Percentiles rank a stretch among this genome's conserved stretches.
Evolutionary conservation across 2,888 invertebrate genomes (phyloP).

Genomic region (Metopia argyrocephala): DNA sequence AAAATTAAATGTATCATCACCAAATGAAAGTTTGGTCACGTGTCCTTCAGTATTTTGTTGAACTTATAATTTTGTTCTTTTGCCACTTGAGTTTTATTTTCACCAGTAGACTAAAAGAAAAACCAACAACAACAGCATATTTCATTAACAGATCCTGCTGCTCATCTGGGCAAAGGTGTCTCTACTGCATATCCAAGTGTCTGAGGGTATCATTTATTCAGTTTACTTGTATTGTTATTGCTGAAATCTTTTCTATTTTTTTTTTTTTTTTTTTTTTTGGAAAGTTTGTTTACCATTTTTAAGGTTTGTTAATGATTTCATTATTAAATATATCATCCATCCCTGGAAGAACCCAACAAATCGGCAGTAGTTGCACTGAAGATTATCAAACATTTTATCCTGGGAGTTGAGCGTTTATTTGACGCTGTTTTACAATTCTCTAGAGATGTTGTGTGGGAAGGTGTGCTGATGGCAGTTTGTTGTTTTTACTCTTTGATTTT

Average conservation of each 20-base stretch:
- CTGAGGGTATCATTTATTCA: not conserved
- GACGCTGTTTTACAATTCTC: constrained; percentile 49
- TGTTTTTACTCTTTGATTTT: constrained; percentile 33
- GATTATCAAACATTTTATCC: constrained; percentile 16
- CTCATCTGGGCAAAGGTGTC: constrained; percentile 51
- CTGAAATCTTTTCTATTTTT: not conserved
- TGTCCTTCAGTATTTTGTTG: constrained; percentile 50
- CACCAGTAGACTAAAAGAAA: not conserved
- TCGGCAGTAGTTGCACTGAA: constrained; percentile 5
- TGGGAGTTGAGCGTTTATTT: constrained; percentile 48
- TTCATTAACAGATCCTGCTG: not conserved
- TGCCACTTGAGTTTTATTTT: constrained; percentile 53
- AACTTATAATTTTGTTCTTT: constrained; percentile 28
- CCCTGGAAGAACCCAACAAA: constrained; percentile 29
- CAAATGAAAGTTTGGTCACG: constrained; percentile 53
- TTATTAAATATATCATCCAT: constrained; percentile 64
- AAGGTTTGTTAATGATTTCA: constrained; percentile 68
- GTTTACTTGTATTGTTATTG: too few species aligned
- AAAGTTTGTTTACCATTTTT: constrained; percentile 67
- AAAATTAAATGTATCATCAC: constrained; percentile 63
- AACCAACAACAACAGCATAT: constrained; percentile 26
- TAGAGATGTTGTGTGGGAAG: constrained; percentile 54
- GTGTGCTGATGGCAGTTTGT: constrained; percentile 39
- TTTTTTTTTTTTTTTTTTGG: constrained; percentile 24
- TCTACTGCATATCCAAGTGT: constrained; percentile 15